Conservation (phyloP, 2,797 vertebrate genomes). For the Enteromius mattozi region DNA sequence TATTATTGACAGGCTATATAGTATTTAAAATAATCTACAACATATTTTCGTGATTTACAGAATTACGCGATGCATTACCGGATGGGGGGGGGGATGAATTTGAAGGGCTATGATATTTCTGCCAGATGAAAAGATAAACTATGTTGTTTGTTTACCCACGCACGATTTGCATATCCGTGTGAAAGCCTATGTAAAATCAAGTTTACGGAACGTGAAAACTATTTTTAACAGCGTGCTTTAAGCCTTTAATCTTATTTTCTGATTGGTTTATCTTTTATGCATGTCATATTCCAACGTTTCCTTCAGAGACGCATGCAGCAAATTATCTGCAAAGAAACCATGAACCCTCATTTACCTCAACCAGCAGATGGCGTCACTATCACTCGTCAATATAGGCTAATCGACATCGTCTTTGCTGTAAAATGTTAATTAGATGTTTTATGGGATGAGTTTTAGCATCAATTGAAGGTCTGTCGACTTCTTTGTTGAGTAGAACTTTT, state of each 20-base stretch:
- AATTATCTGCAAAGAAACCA: background rate
- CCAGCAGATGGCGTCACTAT: conserved; percentile 55
- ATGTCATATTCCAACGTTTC: background rate
- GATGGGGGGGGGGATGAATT: background rate
- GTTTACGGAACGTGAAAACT: background rate
- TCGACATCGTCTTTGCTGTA: background rate
- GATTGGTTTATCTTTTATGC: background rate
- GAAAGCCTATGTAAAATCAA: background rate
- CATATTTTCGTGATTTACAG: background rate
- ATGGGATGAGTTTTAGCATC: background rate
- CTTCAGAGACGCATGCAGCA: background rate
- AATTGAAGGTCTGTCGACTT: background rate
- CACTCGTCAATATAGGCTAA: background rate
- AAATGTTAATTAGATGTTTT: background rate
- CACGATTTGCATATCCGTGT: conserved; percentile 27
- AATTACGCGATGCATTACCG: background rate
- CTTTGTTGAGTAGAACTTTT: background rate
- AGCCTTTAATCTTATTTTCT: background rate
- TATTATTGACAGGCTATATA: background rate
- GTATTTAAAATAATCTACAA: no score
- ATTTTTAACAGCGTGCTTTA: background rate
- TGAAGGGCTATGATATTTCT: conserved; percentile 7
- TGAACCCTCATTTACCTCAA: background rate
- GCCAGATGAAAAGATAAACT: background rate
- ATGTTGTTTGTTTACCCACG: background rate